phyloP scores from a whole-genome alignment of 2,888 invertebrate genomes.

The Alviniconcha strummeri region DNA sequence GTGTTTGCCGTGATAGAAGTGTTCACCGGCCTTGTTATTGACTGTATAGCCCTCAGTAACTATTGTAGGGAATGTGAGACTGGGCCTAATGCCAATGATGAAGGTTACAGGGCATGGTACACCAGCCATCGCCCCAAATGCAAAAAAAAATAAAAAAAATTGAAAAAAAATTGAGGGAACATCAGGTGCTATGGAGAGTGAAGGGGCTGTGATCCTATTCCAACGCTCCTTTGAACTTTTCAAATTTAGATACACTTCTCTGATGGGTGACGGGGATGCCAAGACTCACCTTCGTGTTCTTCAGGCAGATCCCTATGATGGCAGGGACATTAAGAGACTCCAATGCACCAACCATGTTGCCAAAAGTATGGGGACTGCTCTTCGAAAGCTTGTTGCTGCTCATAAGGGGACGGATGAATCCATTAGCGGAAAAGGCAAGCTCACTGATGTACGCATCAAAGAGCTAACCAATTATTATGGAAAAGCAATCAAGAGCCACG shows the following conservation, averaged over 20 bases:
- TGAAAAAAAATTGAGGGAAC: not conserved
- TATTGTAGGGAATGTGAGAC: slow-evolving; percentile 9
- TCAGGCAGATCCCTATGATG: not conserved
- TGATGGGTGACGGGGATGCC: slow-evolving; percentile 16
- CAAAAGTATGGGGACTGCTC: too few species aligned
- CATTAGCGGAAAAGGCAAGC: not conserved
- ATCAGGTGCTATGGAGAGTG: slow-evolving; percentile 12
- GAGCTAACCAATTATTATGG: slow-evolving; percentile 8
- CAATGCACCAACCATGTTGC: too few species aligned
- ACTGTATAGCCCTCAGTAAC: slow-evolving; percentile 9
- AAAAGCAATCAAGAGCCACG: not conserved
- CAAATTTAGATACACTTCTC: not conserved
- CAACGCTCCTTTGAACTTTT: not conserved
- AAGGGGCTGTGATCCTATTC: slow-evolving; percentile 1
- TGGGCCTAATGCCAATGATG: not conserved
- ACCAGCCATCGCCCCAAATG: not conserved
- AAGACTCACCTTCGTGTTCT: not conserved
- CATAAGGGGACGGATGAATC: not conserved
- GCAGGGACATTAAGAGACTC: not conserved
- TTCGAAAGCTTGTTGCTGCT: too few species aligned
- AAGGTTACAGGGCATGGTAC: not conserved
- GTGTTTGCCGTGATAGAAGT: slow-evolving; percentile 1
- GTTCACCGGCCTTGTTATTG: not conserved
- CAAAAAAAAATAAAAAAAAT: too few species aligned
- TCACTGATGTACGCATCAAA: slow-evolving; percentile 9